Conservation (phyloP, 1,140 invertebrate species). For the Gonatopus flavifemur region DNA sequence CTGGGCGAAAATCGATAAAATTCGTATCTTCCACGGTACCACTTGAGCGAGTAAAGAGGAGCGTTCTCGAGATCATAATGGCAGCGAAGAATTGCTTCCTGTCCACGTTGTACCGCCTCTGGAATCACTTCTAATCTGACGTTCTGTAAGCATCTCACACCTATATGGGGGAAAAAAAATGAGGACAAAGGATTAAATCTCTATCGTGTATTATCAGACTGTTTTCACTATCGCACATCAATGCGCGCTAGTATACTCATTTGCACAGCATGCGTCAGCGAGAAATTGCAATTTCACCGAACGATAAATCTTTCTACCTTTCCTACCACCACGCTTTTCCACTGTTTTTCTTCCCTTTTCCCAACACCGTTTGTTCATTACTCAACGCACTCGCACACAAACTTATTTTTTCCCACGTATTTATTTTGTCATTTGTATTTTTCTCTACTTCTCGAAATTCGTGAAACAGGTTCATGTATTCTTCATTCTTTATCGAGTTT, state of each 20-base stretch:
- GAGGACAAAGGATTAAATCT: slow-evolving; percentile 42
- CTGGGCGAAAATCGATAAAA: slow-evolving; percentile 72
- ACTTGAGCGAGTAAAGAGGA: slow-evolving; percentile 76
- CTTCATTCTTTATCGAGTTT: too few relatives aligned
- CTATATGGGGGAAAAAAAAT: slow-evolving; percentile 38
- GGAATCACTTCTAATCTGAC: slow-evolving; percentile 61
- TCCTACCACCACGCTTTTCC: slow-evolving; percentile 2
- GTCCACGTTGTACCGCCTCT: slow-evolving; percentile 65
- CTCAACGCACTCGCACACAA: slow-evolving; percentile 6
- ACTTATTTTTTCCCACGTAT: too few relatives aligned
- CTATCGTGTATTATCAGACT: slow-evolving; percentile 43
- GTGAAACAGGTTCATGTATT: too few relatives aligned
- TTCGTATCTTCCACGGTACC: slow-evolving; percentile 76
- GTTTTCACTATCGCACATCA: slow-evolving; percentile 30
- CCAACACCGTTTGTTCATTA: neutral
- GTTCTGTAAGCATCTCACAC: slow-evolving; percentile 53
- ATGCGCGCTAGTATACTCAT: too few relatives aligned
- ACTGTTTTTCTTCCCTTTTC: neutral
- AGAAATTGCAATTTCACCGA: slow-evolving; percentile 48
- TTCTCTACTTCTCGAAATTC: too few relatives aligned
- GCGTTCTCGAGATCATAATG: slow-evolving; percentile 71
- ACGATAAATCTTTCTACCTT: slow-evolving; percentile 31
- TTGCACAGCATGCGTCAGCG: slow-evolving; percentile 42
- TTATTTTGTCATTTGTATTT: too few relatives aligned
- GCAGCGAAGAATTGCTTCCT: slow-evolving; percentile 69